Percentiles rank a stretch among this genome's conserved stretches.
phyloP scores from a whole-genome alignment of 2,113 vertebrate species.

The Uropsilus gracilis region DNA sequence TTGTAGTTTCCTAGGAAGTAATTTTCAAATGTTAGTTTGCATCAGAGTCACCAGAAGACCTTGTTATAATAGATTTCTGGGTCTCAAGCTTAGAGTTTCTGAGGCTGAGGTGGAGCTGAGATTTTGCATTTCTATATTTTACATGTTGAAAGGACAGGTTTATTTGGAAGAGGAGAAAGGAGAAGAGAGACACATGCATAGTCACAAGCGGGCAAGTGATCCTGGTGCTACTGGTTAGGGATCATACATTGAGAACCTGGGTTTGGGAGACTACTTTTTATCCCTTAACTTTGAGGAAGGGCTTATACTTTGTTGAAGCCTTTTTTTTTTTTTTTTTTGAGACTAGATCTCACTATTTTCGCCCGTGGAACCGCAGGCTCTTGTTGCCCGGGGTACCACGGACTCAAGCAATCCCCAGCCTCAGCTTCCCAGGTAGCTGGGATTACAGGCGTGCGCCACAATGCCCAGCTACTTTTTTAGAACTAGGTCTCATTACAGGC shows the following conservation, averaged over 20 bases:
- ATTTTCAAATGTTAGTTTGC: not conserved
- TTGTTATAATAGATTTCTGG: not conserved
- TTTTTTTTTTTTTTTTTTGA: too few relatives aligned
- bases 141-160: too few relatives aligned
- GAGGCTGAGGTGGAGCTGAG: not conserved
- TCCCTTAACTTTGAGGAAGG: not conserved
- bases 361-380: too few relatives aligned
- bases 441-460: too few relatives aligned
- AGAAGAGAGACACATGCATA: too few relatives aligned
- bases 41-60: not conserved
- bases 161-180: too few relatives aligned
- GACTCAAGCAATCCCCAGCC: too few relatives aligned
- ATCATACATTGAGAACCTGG: not conserved
- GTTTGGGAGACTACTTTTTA: not conserved
- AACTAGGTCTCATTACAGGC: too few relatives aligned
- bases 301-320: not conserved
- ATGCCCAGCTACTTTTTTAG: too few relatives aligned
- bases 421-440: too few relatives aligned
- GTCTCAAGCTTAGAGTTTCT: not conserved
- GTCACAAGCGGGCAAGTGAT: not conserved
- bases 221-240: not conserved
- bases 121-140: not conserved
- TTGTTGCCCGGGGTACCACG: too few relatives aligned
- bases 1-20: not conserved
- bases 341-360: too few relatives aligned